These are phyloP conservation scores for Aleiodes leptofemur DNA, from an alignment of 2,888 invertebrate genomes.

Conservation along the genomic window DNA sequence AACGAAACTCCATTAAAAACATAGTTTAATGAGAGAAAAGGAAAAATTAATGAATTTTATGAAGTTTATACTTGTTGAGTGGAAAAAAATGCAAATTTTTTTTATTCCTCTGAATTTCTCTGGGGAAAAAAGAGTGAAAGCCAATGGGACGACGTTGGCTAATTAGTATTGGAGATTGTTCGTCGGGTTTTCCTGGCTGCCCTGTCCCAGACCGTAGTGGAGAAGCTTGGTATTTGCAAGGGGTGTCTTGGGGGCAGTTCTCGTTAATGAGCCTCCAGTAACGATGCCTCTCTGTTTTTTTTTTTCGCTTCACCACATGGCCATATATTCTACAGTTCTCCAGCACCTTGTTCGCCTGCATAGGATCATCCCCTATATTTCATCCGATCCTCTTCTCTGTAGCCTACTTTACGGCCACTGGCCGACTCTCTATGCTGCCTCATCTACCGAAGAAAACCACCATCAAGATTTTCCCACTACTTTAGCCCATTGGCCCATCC, in stretches of 20 bases:
- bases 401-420: too few relatives aligned
- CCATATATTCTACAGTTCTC: constrained; percentile 27
- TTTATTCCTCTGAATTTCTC: constrained; percentile 1
- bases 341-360: constrained; percentile 34
- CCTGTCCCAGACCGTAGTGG: constrained; percentile 41
- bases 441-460: constrained; percentile 10
- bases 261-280: constrained; percentile 71
- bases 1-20: not conserved
- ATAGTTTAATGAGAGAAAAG: too few relatives aligned
- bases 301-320: constrained; percentile 6
- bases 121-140: constrained; percentile 44
- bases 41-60: not conserved
- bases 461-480: constrained; percentile 14
- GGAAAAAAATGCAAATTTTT: not conserved
- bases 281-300: constrained; percentile 61
- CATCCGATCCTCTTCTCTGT: constrained; percentile 1
- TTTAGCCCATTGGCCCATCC: not conserved
- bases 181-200: constrained; percentile 38
- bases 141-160: constrained; percentile 59
- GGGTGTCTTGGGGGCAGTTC: constrained; percentile 69
- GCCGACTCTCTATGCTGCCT: not conserved
- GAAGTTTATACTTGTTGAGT: not conserved
- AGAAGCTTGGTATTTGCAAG: constrained; percentile 60
- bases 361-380: constrained; percentile 51
- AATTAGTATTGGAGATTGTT: constrained; percentile 65